phyloP scores from a whole-genome alignment of 2,888 invertebrate species.

The Melinopterus prodromus region DNA sequence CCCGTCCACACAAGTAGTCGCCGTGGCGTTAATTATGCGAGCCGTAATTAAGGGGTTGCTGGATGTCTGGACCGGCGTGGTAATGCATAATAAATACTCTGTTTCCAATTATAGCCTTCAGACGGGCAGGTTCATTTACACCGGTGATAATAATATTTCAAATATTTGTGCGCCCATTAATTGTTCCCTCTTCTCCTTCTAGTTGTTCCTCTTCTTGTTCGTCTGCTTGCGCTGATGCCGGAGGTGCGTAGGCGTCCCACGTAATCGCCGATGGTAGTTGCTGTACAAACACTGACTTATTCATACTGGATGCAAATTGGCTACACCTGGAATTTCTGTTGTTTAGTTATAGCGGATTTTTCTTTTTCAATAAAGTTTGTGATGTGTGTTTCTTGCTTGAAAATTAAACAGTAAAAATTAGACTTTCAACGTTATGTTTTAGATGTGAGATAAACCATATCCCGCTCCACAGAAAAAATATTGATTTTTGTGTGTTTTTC shows the following conservation, averaged over 20 bases:
- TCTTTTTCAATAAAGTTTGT: background rate
- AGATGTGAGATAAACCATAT: no score
- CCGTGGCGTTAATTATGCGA: constrained; percentile 48
- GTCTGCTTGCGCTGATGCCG: no score
- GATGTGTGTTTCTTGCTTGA: no score
- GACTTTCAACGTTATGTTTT: no score
- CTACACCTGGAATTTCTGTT: background rate
- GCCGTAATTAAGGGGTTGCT: constrained; percentile 47
- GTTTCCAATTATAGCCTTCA: constrained; percentile 58
- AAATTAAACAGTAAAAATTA: no score
- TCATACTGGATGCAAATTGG: background rate
- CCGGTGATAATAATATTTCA: constrained; percentile 59
- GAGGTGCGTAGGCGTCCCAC: constrained; percentile 42
- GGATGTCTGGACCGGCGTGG: constrained; percentile 51
- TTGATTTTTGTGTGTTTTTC: no score
- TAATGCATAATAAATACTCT: constrained; percentile 58
- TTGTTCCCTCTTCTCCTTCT: constrained; percentile 45
- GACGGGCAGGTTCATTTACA: constrained; percentile 56
- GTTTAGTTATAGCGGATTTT: background rate
- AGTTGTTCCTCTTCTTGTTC: constrained; percentile 22
- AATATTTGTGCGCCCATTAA: constrained; percentile 58
- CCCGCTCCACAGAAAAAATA: no score
- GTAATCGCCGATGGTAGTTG: constrained; percentile 4
- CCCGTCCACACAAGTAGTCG: constrained; percentile 46
- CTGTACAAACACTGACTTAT: constrained; percentile 4